Evolutionary conservation across 1,140 invertebrate species (phyloP), one percentile per base, ranked within the genome.

Genomic region (Conopomorpha cramerella): DNA sequence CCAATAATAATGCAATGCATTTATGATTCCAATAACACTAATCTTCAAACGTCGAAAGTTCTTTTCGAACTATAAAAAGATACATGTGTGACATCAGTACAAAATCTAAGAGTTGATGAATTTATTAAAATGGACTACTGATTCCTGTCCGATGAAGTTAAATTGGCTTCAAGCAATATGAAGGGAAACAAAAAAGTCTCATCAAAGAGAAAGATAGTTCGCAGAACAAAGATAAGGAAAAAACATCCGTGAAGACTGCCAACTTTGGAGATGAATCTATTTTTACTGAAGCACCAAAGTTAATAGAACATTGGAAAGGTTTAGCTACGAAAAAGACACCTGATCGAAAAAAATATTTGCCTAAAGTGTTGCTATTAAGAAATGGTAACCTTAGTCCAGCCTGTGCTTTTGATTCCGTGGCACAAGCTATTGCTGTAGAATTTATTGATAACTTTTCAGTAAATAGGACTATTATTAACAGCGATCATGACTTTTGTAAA

Each of bases 231-330:
- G n/a, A n/a, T n/a, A n/a, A 13, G 3, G 16, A 31, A n/a, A 16
- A 31, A 15, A 3, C n/a, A n/a, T n/a, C n/a, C n/a, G n/a, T n/a
- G n/a, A n/a, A n/a, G n/a, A n/a, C n/a, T n/a, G n/a, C n/a, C n/a
- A n/a, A 31, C 6, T 31, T 31, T 31, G 16, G 13, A 6, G 14
- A 31, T n/a, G 30, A 31, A 16, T 31, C 30, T 13, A 31, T 31
- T 15, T 31, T 31, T 31, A 7, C 30, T 31, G 30, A 15, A 4
- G 3, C 4, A 16, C 30, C 30, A 4, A 31, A 13, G 13, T 31
- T 28, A 8, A 31, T 31, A 4, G 30, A 31, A 31, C 14, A 31
- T 16, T 31, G 30, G 30, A 31, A 16, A 31, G 30, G 30, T 7
- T 16, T 6, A 15, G 30, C 3, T 16, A 15, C 15, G 14, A 31